Evolutionary conservation across 2,113 vertebrate species (phyloP).

Genomic region (Pterocles burchelli): DNA sequence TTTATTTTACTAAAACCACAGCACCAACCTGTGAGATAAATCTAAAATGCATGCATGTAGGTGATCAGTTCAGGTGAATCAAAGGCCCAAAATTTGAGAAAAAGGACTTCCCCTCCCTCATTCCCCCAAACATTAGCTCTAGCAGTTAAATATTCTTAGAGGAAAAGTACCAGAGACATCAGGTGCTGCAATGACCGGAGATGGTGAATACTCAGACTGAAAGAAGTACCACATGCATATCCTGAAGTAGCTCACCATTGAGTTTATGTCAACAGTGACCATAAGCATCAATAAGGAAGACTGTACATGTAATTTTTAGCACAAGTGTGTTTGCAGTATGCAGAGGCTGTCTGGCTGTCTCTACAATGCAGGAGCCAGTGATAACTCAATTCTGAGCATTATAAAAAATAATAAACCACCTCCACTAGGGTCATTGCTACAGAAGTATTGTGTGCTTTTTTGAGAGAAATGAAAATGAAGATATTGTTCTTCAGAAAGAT

Average conservation of each 20-base stretch:
- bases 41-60: neutral
- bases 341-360: neutral
- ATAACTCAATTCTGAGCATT: neutral
- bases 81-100: neutral
- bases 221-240: neutral
- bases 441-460: neutral
- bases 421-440: neutral
- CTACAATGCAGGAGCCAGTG: neutral
- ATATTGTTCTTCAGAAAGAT: neutral
- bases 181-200: neutral
- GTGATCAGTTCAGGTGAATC: neutral
- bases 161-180: neutral
- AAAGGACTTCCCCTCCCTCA: neutral
- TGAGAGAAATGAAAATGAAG: conserved; percentile 8
- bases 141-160: neutral
- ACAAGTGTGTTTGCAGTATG: neutral
- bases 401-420: neutral
- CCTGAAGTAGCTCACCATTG: neutral
- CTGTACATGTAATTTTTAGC: neutral
- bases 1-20: neutral
- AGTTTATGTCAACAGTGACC: neutral
- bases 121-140: neutral
- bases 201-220: neutral
- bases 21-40: neutral
- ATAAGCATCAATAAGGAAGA: neutral